phyloP scores from a whole-genome alignment of 2,888 invertebrate genomes.

The Hyposoter dolosus region DNA sequence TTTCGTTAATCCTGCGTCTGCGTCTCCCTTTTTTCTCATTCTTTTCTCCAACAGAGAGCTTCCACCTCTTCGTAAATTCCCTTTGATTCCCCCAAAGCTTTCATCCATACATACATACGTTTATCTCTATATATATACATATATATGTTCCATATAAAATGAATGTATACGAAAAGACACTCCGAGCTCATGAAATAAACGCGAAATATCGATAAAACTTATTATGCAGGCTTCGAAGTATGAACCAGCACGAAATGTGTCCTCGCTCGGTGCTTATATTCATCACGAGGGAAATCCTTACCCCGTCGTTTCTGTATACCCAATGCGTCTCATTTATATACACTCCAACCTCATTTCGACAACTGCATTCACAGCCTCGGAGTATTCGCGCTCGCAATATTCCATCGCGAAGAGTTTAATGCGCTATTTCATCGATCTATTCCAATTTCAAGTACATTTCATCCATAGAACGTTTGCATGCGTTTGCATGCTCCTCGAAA shows the following conservation, averaged over 20 bases:
- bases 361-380: not conserved
- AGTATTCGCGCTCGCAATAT: not conserved
- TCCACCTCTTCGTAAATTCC: slow-evolving; percentile 48
- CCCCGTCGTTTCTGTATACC: not conserved
- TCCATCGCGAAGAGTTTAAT: not conserved
- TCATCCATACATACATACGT: not conserved
- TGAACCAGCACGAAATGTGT: slow-evolving; percentile 19
- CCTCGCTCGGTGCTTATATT: slow-evolving; percentile 2
- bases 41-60: slow-evolving; percentile 17
- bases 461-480: not conserved
- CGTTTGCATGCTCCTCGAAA: not conserved
- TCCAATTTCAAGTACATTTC: not conserved
- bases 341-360: slow-evolving; percentile 5
- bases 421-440: not conserved
- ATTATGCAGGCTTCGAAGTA: slow-evolving; percentile 7
- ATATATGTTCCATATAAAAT: not conserved
- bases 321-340: slow-evolving; percentile 15
- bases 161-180: not conserved
- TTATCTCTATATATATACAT: not conserved
- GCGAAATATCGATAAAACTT: slow-evolving; percentile 28
- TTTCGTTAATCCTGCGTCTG: slow-evolving; percentile 52
- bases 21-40: not conserved
- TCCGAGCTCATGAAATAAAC: slow-evolving; percentile 6
- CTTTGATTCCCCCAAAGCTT: slow-evolving; percentile 42
- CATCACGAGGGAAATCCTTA: slow-evolving; percentile 24